Percentiles rank a stretch among this genome's conserved stretches.
Conservation (phyloP, 2,113 vertebrate genomes). For the Apodemus sylvaticus region DNA sequence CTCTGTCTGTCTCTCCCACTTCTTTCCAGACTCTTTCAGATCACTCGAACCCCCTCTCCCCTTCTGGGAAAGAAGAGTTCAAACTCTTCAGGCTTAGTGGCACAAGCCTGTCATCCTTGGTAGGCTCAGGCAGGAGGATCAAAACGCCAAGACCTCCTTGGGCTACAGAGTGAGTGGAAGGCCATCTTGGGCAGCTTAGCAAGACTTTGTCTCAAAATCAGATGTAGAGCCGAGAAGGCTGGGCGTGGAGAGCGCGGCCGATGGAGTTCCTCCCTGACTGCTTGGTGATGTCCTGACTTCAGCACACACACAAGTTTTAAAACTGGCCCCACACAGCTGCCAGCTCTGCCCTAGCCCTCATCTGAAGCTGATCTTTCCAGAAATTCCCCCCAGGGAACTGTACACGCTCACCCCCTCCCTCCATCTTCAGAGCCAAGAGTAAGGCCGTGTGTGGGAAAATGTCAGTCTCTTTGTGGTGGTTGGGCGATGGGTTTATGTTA, state of each 20-base stretch:
- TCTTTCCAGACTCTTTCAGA: not conserved
- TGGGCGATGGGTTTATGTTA: slow-evolving; percentile 31
- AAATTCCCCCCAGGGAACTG: not conserved
- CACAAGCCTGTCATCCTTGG: not conserved
- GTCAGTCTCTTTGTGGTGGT: slow-evolving; percentile 27
- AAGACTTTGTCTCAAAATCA: not conserved
- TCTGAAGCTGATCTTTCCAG: slow-evolving; percentile 16
- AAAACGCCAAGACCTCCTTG: not conserved
- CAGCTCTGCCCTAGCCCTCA: not conserved
- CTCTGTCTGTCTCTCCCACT: not conserved
- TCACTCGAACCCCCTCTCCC: not conserved
- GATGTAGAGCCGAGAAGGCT: not conserved
- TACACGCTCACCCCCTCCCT: not conserved
- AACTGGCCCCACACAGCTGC: not conserved
- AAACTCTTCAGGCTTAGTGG: not conserved
- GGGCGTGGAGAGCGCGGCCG: not conserved
- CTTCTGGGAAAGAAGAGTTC: not conserved
- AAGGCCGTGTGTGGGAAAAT: not conserved
- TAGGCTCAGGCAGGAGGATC: not conserved
- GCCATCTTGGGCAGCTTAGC: not conserved
- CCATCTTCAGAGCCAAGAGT: not conserved
- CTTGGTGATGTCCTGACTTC: too few relatives aligned
- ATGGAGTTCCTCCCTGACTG: too few relatives aligned
- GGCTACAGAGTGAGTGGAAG: not conserved
- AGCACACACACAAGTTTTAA: not conserved